These are phyloP conservation scores for Conus betulinus DNA, from an alignment of 1,140 invertebrate species.

Conservation along the genomic window DNA sequence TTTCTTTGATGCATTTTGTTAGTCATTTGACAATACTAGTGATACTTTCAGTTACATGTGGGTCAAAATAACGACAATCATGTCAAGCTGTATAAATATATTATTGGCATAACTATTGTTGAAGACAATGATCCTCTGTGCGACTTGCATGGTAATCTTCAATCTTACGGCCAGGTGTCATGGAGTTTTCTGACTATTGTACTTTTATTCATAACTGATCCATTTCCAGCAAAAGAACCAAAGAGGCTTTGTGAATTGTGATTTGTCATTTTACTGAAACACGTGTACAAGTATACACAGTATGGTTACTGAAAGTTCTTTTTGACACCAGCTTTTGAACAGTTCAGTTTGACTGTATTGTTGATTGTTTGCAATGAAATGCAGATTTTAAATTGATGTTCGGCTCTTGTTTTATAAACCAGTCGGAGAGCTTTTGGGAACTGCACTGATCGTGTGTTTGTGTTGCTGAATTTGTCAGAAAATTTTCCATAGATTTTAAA, in stretches of 20 bases:
- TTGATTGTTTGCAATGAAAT: background rate
- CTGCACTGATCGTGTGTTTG: background rate
- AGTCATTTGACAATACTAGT: background rate
- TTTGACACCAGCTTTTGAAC: background rate
- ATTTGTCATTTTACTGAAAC: background rate
- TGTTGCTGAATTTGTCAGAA: background rate
- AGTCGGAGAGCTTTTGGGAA: background rate
- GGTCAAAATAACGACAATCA: background rate
- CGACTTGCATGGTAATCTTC: background rate
- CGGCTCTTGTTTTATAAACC: too few relatives aligned
- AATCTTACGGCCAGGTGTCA: background rate
- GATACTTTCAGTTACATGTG: too few relatives aligned
- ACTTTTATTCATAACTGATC: background rate
- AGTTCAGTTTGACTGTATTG: background rate
- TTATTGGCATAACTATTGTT: background rate
- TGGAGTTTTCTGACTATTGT: background rate
- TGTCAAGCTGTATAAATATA: background rate
- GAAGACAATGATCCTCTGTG: background rate
- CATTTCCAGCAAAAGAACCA: background rate
- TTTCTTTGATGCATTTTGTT: background rate
- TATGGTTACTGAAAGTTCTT: background rate
- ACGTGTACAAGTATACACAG: background rate
- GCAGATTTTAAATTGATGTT: background rate
- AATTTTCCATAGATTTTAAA: too few relatives aligned
- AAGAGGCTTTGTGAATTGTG: background rate